Conservation (phyloP, 2,797 vertebrate species). For the Coregonus ussuriensis region DNA sequence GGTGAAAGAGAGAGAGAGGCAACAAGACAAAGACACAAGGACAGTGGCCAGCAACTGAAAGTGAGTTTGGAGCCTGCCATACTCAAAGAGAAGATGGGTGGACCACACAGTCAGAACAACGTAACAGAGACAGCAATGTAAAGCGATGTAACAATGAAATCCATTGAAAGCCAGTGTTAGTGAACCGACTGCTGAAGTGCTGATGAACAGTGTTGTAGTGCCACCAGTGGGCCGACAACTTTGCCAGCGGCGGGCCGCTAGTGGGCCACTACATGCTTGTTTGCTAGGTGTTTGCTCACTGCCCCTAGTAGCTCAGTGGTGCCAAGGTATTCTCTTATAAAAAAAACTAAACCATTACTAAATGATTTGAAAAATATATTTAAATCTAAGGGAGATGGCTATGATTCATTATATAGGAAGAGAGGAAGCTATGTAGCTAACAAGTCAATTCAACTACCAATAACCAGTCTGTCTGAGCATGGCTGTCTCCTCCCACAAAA, state of each 20-base stretch:
- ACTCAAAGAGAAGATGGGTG: conserved; percentile 40
- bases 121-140: not conserved
- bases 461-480: conserved; percentile 25
- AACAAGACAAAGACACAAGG: conserved; percentile 18
- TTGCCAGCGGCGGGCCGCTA: not conserved
- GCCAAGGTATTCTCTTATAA: not conserved
- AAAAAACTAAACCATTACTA: too few relatives aligned
- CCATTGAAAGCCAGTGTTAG: not conserved
- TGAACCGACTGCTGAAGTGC: not conserved
- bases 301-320: not conserved
- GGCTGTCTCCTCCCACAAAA: conserved; percentile 26
- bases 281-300: not conserved
- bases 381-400: not conserved
- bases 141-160: not conserved
- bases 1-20: not conserved
- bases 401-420: not conserved
- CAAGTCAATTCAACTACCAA: not conserved
- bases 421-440: not conserved
- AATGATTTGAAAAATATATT: not conserved
- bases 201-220: not conserved
- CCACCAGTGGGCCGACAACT: not conserved
- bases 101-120: conserved; percentile 26
- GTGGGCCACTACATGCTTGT: too few relatives aligned
- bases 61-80: conserved; percentile 20
- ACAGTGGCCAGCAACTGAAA: conserved; percentile 22